A percentile compares a stretch with the other conserved stretches of the same genome.
phyloP scores from a whole-genome alignment of 2,888 invertebrate species.

The Rotaria socialis region DNA sequence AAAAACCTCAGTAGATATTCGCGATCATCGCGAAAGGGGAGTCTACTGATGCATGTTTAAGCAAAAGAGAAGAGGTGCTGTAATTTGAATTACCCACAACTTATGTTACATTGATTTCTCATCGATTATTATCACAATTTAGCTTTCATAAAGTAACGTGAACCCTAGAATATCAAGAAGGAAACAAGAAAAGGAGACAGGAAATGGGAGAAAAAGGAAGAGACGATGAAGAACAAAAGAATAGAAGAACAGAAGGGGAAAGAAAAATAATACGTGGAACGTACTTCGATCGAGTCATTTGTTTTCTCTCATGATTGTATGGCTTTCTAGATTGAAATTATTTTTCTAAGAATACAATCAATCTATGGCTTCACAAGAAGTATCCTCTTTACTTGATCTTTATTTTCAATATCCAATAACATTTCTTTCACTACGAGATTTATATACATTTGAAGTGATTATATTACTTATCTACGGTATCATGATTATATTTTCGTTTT shows the following conservation, averaged over 20 bases:
- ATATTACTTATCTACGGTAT: neutral
- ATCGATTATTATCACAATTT: neutral
- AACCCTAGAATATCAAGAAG: neutral
- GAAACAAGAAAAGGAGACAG: neutral
- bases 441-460: slow-evolving; percentile 4
- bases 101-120: neutral
- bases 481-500: slow-evolving; percentile 5
- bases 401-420: neutral
- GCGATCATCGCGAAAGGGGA: no score
- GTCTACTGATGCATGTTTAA: no score
- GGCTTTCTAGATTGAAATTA: neutral
- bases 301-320: neutral
- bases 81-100: neutral
- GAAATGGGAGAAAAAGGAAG: no score
- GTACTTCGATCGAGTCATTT: neutral
- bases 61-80: neutral
- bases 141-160: neutral
- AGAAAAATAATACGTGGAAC: neutral
- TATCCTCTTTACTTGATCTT: neutral
- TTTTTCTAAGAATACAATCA: neutral
- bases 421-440: neutral
- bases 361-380: neutral
- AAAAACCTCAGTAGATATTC: no score
- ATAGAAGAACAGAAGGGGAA: no score
- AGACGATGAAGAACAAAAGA: no score